Evolutionary conservation across 2,113 vertebrate species (phyloP).

Genomic region (Genyomyrus donnyi): DNA sequence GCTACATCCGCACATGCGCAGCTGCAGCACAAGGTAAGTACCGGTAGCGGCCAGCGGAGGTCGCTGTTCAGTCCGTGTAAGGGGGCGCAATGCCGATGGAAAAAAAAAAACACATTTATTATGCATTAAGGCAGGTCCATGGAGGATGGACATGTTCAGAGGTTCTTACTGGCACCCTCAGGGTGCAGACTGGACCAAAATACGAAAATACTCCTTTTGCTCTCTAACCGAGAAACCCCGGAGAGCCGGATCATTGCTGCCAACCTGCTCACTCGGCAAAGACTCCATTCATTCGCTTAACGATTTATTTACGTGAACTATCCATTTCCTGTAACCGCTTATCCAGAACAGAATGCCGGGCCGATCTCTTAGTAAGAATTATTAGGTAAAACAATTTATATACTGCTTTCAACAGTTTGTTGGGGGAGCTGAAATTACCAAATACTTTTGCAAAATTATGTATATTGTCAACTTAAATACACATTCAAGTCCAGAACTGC

Average conservation of each 20-base stretch:
- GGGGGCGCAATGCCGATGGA: conserved; percentile 46
- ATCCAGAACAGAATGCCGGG: neutral
- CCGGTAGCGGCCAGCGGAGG: neutral
- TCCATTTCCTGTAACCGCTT: neutral
- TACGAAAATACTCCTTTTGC: neutral
- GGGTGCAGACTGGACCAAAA: neutral
- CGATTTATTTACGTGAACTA: neutral
- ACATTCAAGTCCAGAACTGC: neutral
- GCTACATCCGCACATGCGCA: conserved; percentile 14
- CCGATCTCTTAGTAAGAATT: neutral
- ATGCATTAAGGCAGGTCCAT: neutral
- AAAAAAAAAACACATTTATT: neutral
- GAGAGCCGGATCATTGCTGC: neutral
- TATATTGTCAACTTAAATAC: neutral
- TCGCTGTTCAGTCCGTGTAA: conserved; percentile 52
- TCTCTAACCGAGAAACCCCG: neutral
- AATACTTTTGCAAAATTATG: neutral
- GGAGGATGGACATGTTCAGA: neutral
- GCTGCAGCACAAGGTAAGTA: neutral
- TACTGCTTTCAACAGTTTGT: neutral
- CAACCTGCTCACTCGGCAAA: neutral
- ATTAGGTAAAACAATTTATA: neutral
- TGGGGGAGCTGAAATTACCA: neutral
- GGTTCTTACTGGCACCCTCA: neutral
- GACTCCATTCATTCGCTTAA: neutral